Base-by-base conservation (phyloP, 2,113 vertebrate genomes). In the Chlorocebus sabaeus region DNA sequence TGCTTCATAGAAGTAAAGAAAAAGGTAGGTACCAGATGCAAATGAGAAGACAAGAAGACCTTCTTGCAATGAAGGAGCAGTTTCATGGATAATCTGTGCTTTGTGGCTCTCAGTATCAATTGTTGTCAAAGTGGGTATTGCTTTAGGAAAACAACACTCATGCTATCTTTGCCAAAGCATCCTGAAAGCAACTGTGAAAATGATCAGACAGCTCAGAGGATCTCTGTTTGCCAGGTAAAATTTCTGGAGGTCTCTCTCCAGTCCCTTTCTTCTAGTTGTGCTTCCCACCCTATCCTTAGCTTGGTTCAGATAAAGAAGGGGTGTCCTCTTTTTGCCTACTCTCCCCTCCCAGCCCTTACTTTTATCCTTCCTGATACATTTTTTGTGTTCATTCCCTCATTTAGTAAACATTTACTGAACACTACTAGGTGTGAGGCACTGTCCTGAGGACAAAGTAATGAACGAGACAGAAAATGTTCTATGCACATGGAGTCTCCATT, bases 41-140 rank as follows among this genome's bases (percentile, higher is more conserved):
- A 18, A 32, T 8, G 5, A 48, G 32, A 32, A 14, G 16, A 16
- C 4, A 9, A 38, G 27, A 12, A 57, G 38, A 2, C 9, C 16
- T 64, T 57, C 14, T 52, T 18, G 9, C 50, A 6, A 8, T 2
- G 13, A 35, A 6, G 59, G 22, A 13, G 38, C 27, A 27, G 17
- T 57, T 18, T 45, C 27, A 13, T 0, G 35, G 43, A 61, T 40
- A 82, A 4, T 14, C 6, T 22, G 18, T 5, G 45, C 12, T 86
- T 16, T 8, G n/a, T 8, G 7, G 5, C 2, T 87, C n/a, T 81
- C 73, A 14, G 1, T 17, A 11, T 2, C 38, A 17, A 3, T 6
- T 20, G 55, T 13, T 8, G 12, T 27, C 57, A 48, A 11, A 22
- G 22, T 3, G 8, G 3, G 22, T 8, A 1, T 7, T 14, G 50